Percentiles rank a stretch among this genome's conserved stretches.
Conservation (phyloP, 2,113 vertebrate genomes). For the Rhinogobius similis region DNA sequence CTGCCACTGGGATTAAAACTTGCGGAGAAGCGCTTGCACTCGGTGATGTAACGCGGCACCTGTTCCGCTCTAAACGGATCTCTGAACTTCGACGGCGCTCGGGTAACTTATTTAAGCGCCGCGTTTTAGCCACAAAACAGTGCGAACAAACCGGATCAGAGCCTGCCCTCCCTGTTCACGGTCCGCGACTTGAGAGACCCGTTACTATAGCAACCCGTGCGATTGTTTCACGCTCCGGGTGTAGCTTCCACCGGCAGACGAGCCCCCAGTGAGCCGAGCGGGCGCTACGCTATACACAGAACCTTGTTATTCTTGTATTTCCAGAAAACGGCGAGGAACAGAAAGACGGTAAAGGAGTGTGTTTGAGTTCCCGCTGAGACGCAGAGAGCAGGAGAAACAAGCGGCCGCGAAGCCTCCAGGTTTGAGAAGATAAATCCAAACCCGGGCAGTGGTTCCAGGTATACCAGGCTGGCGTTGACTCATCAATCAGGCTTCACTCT, state of each 20-base stretch:
- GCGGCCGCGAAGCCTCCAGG: conserved; percentile 33
- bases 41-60: background rate
- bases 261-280: conserved; percentile 55
- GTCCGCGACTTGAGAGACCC: conserved; percentile 46
- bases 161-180: conserved; percentile 38
- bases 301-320: conserved; percentile 45
- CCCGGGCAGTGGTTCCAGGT: conserved; percentile 17
- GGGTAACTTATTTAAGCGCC: background rate
- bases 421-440: conserved; percentile 39
- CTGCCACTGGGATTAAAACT: background rate
- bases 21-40: background rate
- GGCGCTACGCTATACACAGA: conserved; percentile 42
- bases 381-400: conserved; percentile 3
- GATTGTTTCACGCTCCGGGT: conserved; percentile 69
- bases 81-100: background rate
- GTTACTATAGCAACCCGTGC: conserved; percentile 76
- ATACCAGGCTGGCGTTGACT: conserved; percentile 25
- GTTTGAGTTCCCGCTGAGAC: conserved; percentile 33
- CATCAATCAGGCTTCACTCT: conserved; percentile 35
- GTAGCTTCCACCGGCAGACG: conserved; percentile 55
- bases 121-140: background rate
- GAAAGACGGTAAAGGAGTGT: conserved; percentile 31
- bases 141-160: conserved; percentile 27
- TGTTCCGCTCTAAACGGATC: background rate
- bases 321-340: conserved; percentile 30